These are phyloP conservation scores for Odontamblyopus rebecca DNA, from an alignment of 2,797 vertebrate species.

Conservation along the genomic window DNA sequence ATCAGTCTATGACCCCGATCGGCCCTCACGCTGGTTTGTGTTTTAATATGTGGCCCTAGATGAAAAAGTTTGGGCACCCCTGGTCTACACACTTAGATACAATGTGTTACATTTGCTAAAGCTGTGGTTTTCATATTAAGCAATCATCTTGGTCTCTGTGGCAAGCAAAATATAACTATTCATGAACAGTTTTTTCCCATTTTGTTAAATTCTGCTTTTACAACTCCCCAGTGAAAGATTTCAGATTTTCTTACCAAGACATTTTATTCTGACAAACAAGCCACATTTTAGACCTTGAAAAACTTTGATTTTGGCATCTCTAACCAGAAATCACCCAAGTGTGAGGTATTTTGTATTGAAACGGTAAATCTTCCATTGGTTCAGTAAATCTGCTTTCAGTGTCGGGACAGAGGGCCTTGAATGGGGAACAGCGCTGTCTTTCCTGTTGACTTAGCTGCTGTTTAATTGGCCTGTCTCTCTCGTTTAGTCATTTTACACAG, in stretches of 20 bases:
- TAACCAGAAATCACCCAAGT: neutral
- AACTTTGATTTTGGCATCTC: neutral
- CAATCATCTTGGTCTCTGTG: constrained; percentile 16
- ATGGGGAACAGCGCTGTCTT: constrained; percentile 9
- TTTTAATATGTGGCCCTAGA: too few relatives aligned
- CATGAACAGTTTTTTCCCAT: constrained; percentile 2
- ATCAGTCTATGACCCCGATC: too few relatives aligned
- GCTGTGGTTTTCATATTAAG: neutral
- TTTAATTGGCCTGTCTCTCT: constrained; percentile 17
- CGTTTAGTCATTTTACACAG: neutral
- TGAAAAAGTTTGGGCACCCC: too few relatives aligned
- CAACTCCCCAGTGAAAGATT: constrained; percentile 13
- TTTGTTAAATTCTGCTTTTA: constrained; percentile 9
- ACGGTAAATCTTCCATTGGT: neutral
- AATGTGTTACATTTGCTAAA: neutral
- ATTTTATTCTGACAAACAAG: constrained; percentile 14
- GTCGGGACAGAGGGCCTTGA: constrained; percentile 14
- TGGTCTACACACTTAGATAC: neutral
- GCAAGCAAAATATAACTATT: neutral
- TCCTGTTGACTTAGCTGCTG: constrained; percentile 15
- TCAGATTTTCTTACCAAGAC: neutral
- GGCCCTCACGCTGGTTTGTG: too few relatives aligned
- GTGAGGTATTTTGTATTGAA: neutral
- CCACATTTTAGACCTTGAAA: constrained; percentile 8
- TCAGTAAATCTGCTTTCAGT: neutral